Evolutionary conservation across 2,888 invertebrate species (phyloP), one percentile per base, ranked within the genome.

Genomic region (Drosophila neotestacea): DNA sequence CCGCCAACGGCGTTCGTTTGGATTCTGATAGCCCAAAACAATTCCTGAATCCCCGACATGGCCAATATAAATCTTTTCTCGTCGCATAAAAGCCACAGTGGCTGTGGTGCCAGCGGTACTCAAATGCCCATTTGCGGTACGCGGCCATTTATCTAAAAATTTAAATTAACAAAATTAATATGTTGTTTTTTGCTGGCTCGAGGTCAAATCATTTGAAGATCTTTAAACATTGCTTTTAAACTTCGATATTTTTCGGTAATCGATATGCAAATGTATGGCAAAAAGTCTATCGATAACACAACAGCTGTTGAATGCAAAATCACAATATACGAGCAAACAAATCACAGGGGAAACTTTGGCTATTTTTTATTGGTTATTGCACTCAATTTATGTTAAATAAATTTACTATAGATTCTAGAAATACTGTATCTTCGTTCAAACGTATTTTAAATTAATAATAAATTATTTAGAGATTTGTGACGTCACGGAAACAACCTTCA

Each of bases 31-130:
- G 22, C 97, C 98, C 54, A 98, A 93, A 10, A 98, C 96, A 89
- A 99, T 98, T 30, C 97, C 98, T 0, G 99, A 99, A 93, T 99
- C 99, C n/a, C 99, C 99, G 1, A 99, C 99, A 93, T 99, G 99
- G 3, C 99, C 99, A 68, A 98, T 96, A 90, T 98, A 99, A 81
- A 99, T 96, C 94, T 98, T 98, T 39, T 97, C 97, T 78, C 96
- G 95, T 66, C 98, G 95, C 85, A 99, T 97, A 91, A 99, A 98
- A 4, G 98, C 98, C 63, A 99, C 95, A 90, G 98, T 98, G 32
- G 98, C 98, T 5, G 99, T 99, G 1, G 99, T 99, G 6, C 99
- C 99, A 0, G 99, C 98, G 0, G 99, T 99, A 91, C 98, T 98
- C 4, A 98, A 97, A 81, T 98, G 94, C 9, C 99, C 99, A 58